These are phyloP conservation scores for Mugil cephalus DNA, from an alignment of 2,113 vertebrate species.

Conservation along the genomic window DNA sequence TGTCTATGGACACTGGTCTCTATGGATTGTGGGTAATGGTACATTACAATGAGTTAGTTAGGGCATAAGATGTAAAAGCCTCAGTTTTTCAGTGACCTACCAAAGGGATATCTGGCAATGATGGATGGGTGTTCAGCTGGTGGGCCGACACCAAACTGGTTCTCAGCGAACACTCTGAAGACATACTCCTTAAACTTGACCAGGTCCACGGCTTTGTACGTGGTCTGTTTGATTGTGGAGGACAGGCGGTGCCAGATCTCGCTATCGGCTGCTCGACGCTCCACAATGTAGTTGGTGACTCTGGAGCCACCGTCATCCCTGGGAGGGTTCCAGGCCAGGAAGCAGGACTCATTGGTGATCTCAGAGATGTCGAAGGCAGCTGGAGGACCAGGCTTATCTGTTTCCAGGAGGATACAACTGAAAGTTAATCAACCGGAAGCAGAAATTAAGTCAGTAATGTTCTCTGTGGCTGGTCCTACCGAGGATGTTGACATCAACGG, in stretches of 20 bases:
- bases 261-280: constrained; percentile 90
- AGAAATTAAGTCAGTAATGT: background rate
- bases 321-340: constrained; percentile 98
- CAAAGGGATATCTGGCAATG: constrained; percentile 93
- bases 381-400: constrained; percentile 97
- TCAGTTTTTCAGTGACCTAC: constrained; percentile 87
- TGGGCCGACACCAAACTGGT: constrained; percentile 95
- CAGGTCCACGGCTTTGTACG: constrained; percentile 91
- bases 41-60: too few species aligned
- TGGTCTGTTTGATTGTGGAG: constrained; percentile 95
- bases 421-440: background rate
- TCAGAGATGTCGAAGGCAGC: constrained; percentile 98
- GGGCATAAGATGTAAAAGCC: too few species aligned
- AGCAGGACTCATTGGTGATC: constrained; percentile 93
- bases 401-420: constrained; percentile 11
- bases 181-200: constrained; percentile 94
- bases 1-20: too few species aligned
- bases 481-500: constrained; percentile 96
- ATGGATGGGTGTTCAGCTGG: constrained; percentile 89
- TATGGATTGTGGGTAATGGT: too few species aligned
- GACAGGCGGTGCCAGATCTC: constrained; percentile 97
- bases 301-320: constrained; percentile 96
- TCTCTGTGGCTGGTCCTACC: constrained; percentile 77
- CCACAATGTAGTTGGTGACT: constrained; percentile 96
- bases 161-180: constrained; percentile 97